A percentile compares a stretch with the other conserved stretches of the same genome.
phyloP scores from a whole-genome alignment of 2,888 invertebrate species.

The Diploptera punctata region DNA sequence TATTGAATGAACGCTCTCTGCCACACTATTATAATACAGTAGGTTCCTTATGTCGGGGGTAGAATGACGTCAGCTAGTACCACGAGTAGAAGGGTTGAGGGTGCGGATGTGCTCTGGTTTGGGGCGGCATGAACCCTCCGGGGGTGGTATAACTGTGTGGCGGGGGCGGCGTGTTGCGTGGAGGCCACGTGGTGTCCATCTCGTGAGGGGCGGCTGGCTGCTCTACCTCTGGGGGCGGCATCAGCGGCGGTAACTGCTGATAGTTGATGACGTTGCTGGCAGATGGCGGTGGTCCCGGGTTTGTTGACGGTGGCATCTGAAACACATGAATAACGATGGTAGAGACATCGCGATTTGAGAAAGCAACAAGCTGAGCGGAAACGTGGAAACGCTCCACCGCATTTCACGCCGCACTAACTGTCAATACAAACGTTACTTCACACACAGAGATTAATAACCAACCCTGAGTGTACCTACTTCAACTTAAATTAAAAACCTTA shows the following conservation, averaged over 20 bases:
- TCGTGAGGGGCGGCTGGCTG: background rate
- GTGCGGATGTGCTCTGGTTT: background rate
- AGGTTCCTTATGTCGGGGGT: too few species aligned
- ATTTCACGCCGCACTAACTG: too few species aligned
- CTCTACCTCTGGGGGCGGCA: background rate
- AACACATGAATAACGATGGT: background rate
- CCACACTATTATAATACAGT: too few species aligned
- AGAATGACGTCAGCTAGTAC: too few species aligned
- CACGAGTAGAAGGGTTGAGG: constrained; percentile 14
- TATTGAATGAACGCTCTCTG: too few species aligned
- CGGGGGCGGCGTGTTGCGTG: background rate
- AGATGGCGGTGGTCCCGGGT: background rate
- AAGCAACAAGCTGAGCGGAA: constrained; percentile 24
- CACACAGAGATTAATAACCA: too few species aligned
- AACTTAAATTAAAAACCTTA: too few species aligned
- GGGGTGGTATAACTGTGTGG: background rate
- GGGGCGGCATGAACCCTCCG: background rate
- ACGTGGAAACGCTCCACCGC: constrained; percentile 16
- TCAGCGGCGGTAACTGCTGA: background rate
- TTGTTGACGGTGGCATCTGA: background rate
- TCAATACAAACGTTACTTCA: too few species aligned
- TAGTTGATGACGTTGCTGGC: background rate
- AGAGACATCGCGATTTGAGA: background rate
- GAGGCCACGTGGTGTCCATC: background rate
- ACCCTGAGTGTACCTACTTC: too few species aligned